Evolutionary conservation across 2,113 vertebrate species (phyloP).

Genomic region (Porphyrio hochstetteri): DNA sequence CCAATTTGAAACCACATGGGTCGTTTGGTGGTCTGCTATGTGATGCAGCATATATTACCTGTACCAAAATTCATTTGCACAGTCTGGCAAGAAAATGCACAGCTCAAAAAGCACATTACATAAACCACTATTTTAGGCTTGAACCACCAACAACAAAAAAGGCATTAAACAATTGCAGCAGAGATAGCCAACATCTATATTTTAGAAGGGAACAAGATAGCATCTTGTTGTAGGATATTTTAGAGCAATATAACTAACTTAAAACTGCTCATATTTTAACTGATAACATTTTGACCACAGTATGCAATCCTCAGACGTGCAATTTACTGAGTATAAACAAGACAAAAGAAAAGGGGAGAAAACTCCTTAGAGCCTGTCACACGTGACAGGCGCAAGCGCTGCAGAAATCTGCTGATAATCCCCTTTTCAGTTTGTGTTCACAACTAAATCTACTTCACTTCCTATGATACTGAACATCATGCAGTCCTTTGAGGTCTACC

Average conservation of each 20-base stretch:
- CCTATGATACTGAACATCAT: slow-evolving; percentile 17
- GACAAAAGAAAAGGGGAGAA: neutral
- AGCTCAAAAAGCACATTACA: neutral
- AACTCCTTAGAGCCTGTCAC: neutral
- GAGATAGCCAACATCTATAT: neutral
- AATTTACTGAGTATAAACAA: neutral
- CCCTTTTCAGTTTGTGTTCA: neutral
- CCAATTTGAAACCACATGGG: accelerated
- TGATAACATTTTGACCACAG: slow-evolving; percentile 19
- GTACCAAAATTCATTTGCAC: neutral
- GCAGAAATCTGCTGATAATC: slow-evolving; percentile 45
- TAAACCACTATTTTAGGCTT: neutral
- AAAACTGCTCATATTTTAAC: neutral
- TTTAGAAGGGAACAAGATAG: neutral
- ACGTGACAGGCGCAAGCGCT: neutral
- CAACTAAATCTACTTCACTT: slow-evolving; percentile 33
- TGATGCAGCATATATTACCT: neutral
- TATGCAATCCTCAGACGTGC: neutral
- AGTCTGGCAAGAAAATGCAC: neutral
- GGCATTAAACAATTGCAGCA: neutral
- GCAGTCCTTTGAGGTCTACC: slow-evolving; percentile 44
- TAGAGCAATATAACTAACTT: neutral
- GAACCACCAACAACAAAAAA: neutral
- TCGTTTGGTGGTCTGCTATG: neutral
- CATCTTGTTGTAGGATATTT: neutral